A percentile compares a stretch with the other conserved stretches of the same genome.
Evolutionary conservation across 2,888 invertebrate species (phyloP).

Genomic region (Campoplex capitator): DNA sequence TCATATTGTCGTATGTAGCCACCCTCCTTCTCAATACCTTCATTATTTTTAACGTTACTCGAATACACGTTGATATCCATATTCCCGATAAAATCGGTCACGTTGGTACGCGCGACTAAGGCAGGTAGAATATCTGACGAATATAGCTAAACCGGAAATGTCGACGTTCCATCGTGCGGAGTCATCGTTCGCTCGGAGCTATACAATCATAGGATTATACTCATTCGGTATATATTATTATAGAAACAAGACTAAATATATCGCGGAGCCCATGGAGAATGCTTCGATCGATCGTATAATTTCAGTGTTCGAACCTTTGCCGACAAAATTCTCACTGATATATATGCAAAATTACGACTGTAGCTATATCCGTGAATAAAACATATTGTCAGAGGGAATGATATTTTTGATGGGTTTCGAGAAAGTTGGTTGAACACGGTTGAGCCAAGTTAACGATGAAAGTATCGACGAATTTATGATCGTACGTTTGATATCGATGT

Average conservation of each 20-base stretch:
- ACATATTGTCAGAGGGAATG: conserved; percentile 3
- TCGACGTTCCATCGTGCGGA: conserved; percentile 38
- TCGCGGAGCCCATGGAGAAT: not conserved
- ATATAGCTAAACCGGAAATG: conserved; percentile 55
- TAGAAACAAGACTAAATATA: conserved; percentile 47
- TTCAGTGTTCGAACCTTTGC: conserved; percentile 10
- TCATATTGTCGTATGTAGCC: too few species aligned
- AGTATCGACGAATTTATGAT: not conserved
- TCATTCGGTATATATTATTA: conserved; percentile 28
- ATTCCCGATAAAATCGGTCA: not conserved
- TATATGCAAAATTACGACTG: conserved; percentile 13
- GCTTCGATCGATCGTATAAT: conserved; percentile 47
- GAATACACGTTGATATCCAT: not conserved
- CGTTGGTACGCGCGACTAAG: not conserved
- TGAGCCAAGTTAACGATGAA: conserved; percentile 3
- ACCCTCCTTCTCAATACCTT: not conserved
- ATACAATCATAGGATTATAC: conserved; percentile 22
- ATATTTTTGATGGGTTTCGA: not conserved
- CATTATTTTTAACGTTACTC: not conserved
- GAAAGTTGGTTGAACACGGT: conserved; percentile 4
- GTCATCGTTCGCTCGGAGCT: conserved; percentile 7
- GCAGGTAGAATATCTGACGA: conserved; percentile 13
- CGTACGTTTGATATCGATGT: not conserved
- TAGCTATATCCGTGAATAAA: not conserved
- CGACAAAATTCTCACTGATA: conserved; percentile 1